phyloP scores from a whole-genome alignment of 2,797 vertebrate species.

The Catharus ustulatus region DNA sequence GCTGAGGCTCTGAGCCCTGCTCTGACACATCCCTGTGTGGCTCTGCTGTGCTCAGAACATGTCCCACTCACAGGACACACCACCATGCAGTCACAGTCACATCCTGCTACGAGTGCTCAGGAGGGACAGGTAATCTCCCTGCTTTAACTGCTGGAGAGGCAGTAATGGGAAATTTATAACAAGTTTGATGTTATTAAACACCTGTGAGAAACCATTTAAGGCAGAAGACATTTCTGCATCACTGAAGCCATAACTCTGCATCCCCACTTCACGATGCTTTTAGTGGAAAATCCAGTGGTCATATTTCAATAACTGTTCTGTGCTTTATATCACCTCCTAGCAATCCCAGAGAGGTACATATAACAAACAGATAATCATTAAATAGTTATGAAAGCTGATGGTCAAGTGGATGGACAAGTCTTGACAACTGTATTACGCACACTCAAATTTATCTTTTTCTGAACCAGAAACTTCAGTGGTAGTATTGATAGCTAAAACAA shows the following conservation, averaged over 20 bases:
- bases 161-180: conserved; percentile 3
- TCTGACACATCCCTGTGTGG: neutral
- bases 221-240: neutral
- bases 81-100: fast-evolving
- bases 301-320: neutral
- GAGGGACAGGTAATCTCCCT: neutral
- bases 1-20: neutral
- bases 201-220: neutral
- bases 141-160: neutral
- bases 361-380: neutral
- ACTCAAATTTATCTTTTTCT: neutral
- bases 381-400: neutral
- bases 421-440: neutral
- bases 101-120: neutral
- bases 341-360: neutral
- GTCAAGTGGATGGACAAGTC: neutral
- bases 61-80: neutral
- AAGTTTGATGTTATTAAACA: conserved; percentile 20
- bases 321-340: neutral
- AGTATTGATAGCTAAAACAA: neutral
- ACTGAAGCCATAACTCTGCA: neutral
- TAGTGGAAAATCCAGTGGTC: neutral
- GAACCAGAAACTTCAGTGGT: neutral
- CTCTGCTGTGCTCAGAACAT: neutral
- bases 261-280: neutral